phyloP scores from a whole-genome alignment of 2,113 vertebrate genomes.

The Nothobranchius kuhntae region DNA sequence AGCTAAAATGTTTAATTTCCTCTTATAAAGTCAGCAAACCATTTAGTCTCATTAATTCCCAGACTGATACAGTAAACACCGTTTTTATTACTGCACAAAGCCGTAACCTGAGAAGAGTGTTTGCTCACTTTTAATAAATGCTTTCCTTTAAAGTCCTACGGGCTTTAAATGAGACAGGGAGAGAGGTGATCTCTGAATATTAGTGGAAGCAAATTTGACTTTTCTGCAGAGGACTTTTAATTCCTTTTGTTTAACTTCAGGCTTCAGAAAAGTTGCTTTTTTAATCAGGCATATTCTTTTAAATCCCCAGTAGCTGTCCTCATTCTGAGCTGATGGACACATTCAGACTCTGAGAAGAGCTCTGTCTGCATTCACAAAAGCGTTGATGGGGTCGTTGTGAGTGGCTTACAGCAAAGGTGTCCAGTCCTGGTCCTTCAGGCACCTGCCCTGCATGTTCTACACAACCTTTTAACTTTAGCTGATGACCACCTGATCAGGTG shows the following conservation, averaged over 20 bases:
- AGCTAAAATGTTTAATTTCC: conserved; percentile 48
- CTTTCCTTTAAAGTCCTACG: conserved; percentile 47
- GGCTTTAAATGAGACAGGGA: conserved; percentile 44
- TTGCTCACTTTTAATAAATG: conserved; percentile 67
- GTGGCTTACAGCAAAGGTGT: no score
- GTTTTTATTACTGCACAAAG: conserved; percentile 57
- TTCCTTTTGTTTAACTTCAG: conserved; percentile 46
- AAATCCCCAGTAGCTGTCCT: conserved; percentile 43
- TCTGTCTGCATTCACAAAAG: no score
- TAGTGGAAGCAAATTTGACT: conserved; percentile 30
- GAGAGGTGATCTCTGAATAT: conserved; percentile 43
- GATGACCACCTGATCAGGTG: no score
- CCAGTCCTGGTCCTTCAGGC: no score
- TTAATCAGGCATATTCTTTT: conserved; percentile 23
- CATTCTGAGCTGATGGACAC: conserved; percentile 47
- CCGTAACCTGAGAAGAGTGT: conserved; percentile 58
- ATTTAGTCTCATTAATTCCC: conserved; percentile 65
- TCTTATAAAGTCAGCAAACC: conserved; percentile 26
- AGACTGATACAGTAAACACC: conserved; percentile 60
- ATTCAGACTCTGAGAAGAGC: conserved; percentile 23
- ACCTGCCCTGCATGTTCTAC: no score
- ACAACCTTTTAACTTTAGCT: no score
- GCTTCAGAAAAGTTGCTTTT: conserved; percentile 43
- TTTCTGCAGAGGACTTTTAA: conserved; percentile 43
- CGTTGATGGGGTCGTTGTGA: no score